These are phyloP conservation scores for Nemopilema nomurai DNA, from an alignment of 30 jellyfish, hydroid and myxozoan genomes.

Conservation along the genomic window DNA sequence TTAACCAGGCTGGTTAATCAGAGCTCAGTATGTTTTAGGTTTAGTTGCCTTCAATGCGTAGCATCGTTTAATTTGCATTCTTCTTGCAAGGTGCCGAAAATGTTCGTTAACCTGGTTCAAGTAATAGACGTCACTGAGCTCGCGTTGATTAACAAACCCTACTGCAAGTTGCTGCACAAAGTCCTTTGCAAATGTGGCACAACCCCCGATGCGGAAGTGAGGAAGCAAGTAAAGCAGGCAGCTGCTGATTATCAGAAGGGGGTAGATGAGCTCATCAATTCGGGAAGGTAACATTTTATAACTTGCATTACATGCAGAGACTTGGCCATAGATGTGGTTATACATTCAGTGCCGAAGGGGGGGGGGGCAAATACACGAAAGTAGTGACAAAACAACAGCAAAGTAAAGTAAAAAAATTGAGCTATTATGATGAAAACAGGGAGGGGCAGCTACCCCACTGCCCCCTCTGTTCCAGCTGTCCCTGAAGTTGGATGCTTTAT, in stretches of 20 bases:
- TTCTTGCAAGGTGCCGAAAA: slow-evolving; percentile 65
- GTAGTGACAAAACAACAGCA: background rate
- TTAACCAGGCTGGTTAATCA: too few species aligned
- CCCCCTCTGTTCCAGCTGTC: too few species aligned
- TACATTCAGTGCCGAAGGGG: background rate
- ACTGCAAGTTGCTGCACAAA: slow-evolving; percentile 66
- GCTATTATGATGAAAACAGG: too few species aligned
- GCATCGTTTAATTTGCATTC: background rate
- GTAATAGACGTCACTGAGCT: slow-evolving; percentile 77
- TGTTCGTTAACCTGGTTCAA: slow-evolving; percentile 80
- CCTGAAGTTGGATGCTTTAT: too few species aligned
- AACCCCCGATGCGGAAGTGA: slow-evolving; percentile 50
- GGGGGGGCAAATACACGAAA: background rate
- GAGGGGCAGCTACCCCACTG: too few species aligned
- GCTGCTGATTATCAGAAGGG: slow-evolving; percentile 31
- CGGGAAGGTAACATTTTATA: slow-evolving; percentile 74
- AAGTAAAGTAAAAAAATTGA: too few species aligned
- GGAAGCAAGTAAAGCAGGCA: slow-evolving; percentile 30
- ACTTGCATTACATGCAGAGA: too few species aligned
- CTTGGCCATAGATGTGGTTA: background rate
- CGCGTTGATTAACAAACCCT: slow-evolving; percentile 19
- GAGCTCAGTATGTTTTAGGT: too few species aligned
- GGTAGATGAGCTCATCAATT: slow-evolving; percentile 50
- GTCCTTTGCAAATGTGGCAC: slow-evolving; percentile 82
- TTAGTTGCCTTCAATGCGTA: background rate